A percentile compares a stretch with the other conserved stretches of the same genome.
Evolutionary conservation across 2,797 vertebrate genomes (phyloP).

Genomic region (Tapirus indicus): DNA sequence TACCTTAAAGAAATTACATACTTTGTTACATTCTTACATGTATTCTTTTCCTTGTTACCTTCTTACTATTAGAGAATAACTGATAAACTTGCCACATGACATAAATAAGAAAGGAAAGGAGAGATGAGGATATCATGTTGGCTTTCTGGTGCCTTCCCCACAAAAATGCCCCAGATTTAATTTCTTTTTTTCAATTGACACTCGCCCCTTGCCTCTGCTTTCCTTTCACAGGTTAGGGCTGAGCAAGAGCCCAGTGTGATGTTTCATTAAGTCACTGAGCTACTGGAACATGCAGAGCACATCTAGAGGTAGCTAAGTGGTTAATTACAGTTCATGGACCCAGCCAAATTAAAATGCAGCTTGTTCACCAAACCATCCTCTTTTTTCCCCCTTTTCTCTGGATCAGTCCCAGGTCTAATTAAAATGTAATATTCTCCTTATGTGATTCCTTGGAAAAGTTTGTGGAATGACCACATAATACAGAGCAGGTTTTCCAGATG

Average conservation of each 20-base stretch:
- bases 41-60: neutral
- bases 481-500: conserved; percentile 77
- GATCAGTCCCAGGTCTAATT: conserved; percentile 79
- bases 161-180: neutral
- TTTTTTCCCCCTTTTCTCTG: conserved; percentile 61
- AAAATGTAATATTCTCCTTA: conserved; percentile 82
- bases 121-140: neutral
- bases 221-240: neutral
- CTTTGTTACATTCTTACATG: neutral
- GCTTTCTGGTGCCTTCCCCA: neutral
- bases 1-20: conserved; percentile 52
- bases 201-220: neutral
- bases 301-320: conserved; percentile 67
- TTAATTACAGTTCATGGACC: conserved; percentile 63
- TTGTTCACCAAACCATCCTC: conserved; percentile 68
- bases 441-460: conserved; percentile 80
- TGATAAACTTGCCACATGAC: neutral
- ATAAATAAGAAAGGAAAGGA: neutral
- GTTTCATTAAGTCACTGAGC: neutral
- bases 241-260: neutral
- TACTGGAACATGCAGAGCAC: neutral
- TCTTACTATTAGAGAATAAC: conserved; percentile 9
- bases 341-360: conserved; percentile 69
- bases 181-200: neutral
- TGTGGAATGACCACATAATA: conserved; percentile 81